Base-by-base conservation (phyloP, 2,113 vertebrate species). In the Paracanthobrama guichenoti region DNA sequence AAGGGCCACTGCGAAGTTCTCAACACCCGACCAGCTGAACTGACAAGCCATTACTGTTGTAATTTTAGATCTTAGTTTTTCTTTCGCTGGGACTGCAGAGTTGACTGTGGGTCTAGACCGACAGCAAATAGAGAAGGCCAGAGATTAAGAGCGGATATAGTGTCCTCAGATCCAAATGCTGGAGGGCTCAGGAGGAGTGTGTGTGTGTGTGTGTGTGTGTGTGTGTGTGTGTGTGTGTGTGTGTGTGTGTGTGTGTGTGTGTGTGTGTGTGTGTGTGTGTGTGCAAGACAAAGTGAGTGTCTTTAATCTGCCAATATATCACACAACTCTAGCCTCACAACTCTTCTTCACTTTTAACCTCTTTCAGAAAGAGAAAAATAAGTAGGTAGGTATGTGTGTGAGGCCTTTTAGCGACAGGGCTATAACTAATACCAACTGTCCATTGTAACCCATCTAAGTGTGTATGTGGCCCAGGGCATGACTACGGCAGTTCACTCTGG, bases 371-470 rank as follows among this genome's bases (percentile, higher is more conserved):
- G 12, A 73, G 22, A 73, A 10, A 77, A 57, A 39, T 18, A 10
- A 35, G 10, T 60, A 22, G 20, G 26, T 72, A 14, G 55, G 42
- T 60, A 35, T 73, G 66, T 71, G 89, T 88, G 85, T 62, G 18
- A 76, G 89, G 87, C 87, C 88, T 90, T 88, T 91, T 92, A 92
- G 84, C 57, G 81, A 77, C 2, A 79, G 83, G 31, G 35, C 86
- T 89, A 87, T 93, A 89, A 91, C 92, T 90, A 92, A 88, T 66
- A 89, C 75, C 90, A 87, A 91, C 89, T 39, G 57, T n/a, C 55
- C 79, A 31, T 39, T 82, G 88, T 91, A 92, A 92, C 81, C 82
- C 28, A 86, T 91, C 88, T 86, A 81, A 53, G 44, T 16, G 1
- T 82, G 60, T 77, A 78, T 77, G 81, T 66, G 80, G 64, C 76